Evolutionary conservation across 2,113 vertebrate genomes (phyloP).

Genomic region (Plecotus auritus): DNA sequence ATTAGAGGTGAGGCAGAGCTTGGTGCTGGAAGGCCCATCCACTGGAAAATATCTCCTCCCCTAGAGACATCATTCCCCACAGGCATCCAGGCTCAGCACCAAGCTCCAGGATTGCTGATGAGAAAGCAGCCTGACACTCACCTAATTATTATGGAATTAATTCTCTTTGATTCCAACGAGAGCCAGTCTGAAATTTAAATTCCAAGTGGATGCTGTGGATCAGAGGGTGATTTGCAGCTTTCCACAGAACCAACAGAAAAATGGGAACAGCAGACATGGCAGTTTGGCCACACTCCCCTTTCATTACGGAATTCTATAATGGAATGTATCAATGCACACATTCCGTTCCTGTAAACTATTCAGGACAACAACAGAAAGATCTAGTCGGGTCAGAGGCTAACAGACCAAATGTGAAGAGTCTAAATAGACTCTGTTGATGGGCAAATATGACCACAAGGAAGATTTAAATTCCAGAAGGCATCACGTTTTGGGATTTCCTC

Average conservation of each 20-base stretch:
- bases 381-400: neutral
- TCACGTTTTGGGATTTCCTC: neutral
- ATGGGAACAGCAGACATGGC: neutral
- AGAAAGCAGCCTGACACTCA: neutral
- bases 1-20: constrained; percentile 7
- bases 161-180: constrained; percentile 40
- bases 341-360: neutral
- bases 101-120: neutral
- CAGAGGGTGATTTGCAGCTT: constrained; percentile 13
- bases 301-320: neutral
- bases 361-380: neutral
- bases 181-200: constrained; percentile 38
- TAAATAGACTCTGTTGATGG: neutral
- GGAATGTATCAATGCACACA: neutral
- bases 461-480: constrained; percentile 33
- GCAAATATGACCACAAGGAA: constrained; percentile 14
- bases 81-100: neutral
- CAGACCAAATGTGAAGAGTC: neutral
- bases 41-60: constrained; percentile 15
- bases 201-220: constrained; percentile 17
- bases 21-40: neutral
- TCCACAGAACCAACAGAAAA: neutral
- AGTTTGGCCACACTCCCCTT: neutral
- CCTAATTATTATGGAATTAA: constrained; percentile 40
- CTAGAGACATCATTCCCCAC: neutral